Evolutionary conservation across 2,113 vertebrate genomes (phyloP), one percentile per base, ranked within the genome.

Genomic region (Platichthys stellatus): DNA sequence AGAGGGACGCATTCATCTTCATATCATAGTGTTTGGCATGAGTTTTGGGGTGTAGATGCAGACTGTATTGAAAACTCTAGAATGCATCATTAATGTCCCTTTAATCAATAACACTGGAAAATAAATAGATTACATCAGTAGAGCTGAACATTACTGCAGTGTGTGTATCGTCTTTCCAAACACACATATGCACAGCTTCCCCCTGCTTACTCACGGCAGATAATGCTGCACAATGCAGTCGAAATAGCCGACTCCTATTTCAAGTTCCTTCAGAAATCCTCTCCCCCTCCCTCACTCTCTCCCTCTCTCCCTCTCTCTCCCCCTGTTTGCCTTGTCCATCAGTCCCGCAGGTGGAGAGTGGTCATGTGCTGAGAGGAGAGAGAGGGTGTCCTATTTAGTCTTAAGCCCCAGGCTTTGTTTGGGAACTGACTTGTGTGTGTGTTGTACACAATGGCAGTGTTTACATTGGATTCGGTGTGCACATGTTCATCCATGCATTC

Each of bases 351-450:
- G 86, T 88, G 81, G 69, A 78, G 84, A 81, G 74, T 84, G 78
- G 69, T 86, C 86, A 82, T 86, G 85, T 85, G 79, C 62, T 85
- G 31, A 63, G 65, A 54, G 59, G 76, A 82, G 51, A 14, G 78
- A 84, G 65, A 74, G 63, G 71, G 57, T 81, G 78, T 87, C 78
- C 82, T 87, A 78, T 89, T 88, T 90, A 79, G 75, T 80, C 73
- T 74, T 85, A 89, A 82, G 69, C 83, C 85, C 60, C 72, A 61
- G 75, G 86, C 80, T 91, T 91, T 90, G 89, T 91, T 89, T 90
- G 68, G 70, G 72, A 57, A 62, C 74, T 63, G 70, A 76, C 66
- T 65, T 88, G 81, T 84, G 72, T 86, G 76, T 81, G 69, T 81
- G 76, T 69, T 20, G 45, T 75, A 82, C 83, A 87, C 79, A 91